Evolutionary conservation across 1,140 invertebrate species (phyloP), one percentile per base, ranked within the genome.

Genomic region (Drosophila lowei): DNA sequence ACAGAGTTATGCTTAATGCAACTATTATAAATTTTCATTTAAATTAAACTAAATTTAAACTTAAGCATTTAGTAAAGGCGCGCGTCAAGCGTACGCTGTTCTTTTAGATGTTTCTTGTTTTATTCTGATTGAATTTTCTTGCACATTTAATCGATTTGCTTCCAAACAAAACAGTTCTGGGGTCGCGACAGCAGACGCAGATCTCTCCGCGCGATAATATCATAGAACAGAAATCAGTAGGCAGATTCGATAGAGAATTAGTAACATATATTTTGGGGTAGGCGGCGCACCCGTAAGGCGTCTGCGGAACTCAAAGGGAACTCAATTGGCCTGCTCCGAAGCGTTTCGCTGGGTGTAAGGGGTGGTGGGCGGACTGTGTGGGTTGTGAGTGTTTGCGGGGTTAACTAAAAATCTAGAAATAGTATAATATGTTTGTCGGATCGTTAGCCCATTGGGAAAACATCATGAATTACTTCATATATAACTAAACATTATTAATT

Each of bases 41-140:
- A 81, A 81, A 85, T 85, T 85, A 81, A 86, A 71, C 77, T 85
- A 81, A 65, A 30, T 57, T 46, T 77, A 56, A 86, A 77, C 81
- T 86, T 85, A 85, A 61, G 86, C 65, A 86, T 50, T 81, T 86
- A 86, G 65, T 85, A 85, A 86, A 86, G 58, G 81, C 61, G 77
- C 73, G 72, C 47, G 50, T 65, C 34, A 56, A 73, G 63, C 77
- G 50, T 57, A 64, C 81, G 77, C 73, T 66, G 58, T 62, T 79
- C 25, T 57, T 62, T 57, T 58, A 47, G 18, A 55, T 72, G 34
- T 38, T 34, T 38, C 34, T 38, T 38, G 34, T 38, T 38, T 38
- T 38, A 38, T 38, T 38, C 11, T 5, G 34, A 38, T 46, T 60
- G 43, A 25, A 47, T 28, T 49, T 46, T 68, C 61, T 54, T 63